Conservation (phyloP, 37 sponge, comb jelly and placozoan genomes). For the Dysidea cf. avara region DNA sequence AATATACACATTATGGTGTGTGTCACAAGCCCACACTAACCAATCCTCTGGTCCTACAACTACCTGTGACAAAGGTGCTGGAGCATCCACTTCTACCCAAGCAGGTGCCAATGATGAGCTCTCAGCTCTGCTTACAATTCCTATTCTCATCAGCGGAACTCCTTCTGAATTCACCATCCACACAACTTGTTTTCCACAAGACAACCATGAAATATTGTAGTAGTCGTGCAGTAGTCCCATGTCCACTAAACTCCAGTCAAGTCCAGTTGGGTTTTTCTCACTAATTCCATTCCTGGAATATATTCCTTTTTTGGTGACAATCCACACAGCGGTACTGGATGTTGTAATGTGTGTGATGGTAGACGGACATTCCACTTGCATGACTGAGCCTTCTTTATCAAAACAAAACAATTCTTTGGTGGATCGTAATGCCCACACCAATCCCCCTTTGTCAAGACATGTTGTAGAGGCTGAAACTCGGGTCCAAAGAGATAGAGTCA, state of each 20-base stretch:
- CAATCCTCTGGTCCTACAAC: conserved; percentile 62
- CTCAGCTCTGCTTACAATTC: conserved; percentile 54
- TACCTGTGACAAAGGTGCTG: conserved; percentile 45
- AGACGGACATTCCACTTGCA: conserved; percentile 35
- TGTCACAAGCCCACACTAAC: conserved; percentile 86
- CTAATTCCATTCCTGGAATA: conserved; percentile 69
- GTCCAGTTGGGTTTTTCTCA: conserved; percentile 52
- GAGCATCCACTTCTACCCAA: conserved; percentile 69
- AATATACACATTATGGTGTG: conserved; percentile 59
- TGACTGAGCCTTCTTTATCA: conserved; percentile 6
- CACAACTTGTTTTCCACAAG: conserved; percentile 56
- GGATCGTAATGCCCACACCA: conserved; percentile 65
- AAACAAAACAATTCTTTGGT: conserved; percentile 64
- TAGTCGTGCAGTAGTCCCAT: conserved; percentile 64
- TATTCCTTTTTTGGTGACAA: conserved; percentile 34
- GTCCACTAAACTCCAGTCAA: conserved; percentile 73
- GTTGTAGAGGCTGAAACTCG: conserved; percentile 29
- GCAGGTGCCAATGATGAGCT: conserved; percentile 77
- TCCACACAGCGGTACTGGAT: conserved; percentile 68
- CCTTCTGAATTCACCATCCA: conserved; percentile 85
- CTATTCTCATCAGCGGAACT: conserved; percentile 75
- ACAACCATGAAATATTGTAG: conserved; percentile 23
- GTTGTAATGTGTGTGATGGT: conserved; percentile 31
- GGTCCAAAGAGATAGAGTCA: conserved; percentile 52
- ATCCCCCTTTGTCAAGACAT: not conserved